Percentiles rank a stretch among this genome's conserved stretches.
phyloP scores from a whole-genome alignment of 2,113 vertebrate genomes.

The Lipophrys pholis region DNA sequence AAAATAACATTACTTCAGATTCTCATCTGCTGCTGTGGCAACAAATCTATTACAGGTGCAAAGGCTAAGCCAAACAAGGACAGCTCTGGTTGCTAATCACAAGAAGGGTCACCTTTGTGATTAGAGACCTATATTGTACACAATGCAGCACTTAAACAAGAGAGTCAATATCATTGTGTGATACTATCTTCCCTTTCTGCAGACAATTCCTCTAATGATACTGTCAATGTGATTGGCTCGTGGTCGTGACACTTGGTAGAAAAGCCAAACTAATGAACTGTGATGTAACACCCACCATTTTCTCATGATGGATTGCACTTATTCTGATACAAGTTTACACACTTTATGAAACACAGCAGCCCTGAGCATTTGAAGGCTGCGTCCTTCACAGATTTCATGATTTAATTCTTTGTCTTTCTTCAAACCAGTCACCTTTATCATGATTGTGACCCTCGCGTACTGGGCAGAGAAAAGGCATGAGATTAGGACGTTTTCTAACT shows the following conservation, averaged over 20 bases:
- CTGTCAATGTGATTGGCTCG: constrained; percentile 47
- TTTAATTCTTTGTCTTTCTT: too few species aligned
- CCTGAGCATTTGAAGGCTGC: too few species aligned
- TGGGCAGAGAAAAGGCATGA: neutral
- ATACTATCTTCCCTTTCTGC: neutral
- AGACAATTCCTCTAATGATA: constrained; percentile 60
- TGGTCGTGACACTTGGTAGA: constrained; percentile 19
- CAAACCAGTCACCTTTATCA: constrained; percentile 1
- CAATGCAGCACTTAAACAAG: constrained; percentile 56
- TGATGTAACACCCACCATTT: neutral
- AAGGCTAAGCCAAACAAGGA: constrained; percentile 48
- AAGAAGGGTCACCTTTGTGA: constrained; percentile 54
- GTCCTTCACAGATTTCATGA: too few species aligned
- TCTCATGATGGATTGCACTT: neutral
- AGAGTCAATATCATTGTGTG: constrained; percentile 47
- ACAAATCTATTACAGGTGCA: constrained; percentile 71
- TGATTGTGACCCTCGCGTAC: neutral
- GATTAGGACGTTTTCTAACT: neutral
- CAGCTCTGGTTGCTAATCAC: constrained; percentile 61
- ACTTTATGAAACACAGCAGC: too few species aligned
- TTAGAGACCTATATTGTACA: constrained; percentile 52
- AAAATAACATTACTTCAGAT: constrained; percentile 69
- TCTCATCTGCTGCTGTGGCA: constrained; percentile 68
- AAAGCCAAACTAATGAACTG: constrained; percentile 61
- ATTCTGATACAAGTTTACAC: too few species aligned